A percentile compares a stretch with the other conserved stretches of the same genome.
These are phyloP conservation scores for Prionace glauca DNA, from an alignment of 2,797 vertebrate species.

Conservation along the genomic window DNA sequence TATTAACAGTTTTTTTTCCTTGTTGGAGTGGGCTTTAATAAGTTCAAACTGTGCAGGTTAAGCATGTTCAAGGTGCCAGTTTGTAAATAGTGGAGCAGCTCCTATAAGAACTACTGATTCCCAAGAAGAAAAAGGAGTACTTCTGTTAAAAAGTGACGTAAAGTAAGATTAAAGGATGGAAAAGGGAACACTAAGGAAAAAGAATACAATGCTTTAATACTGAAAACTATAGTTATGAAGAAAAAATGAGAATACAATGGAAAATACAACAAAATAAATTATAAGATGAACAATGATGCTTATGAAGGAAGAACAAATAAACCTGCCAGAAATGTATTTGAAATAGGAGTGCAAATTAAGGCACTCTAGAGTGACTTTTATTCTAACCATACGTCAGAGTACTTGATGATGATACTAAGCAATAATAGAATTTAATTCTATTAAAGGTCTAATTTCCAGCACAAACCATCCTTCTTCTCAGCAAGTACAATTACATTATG, in stretches of 20 bases:
- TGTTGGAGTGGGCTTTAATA: not conserved
- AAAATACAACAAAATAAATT: not conserved
- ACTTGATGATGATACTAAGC: not conserved
- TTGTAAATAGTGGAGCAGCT: not conserved
- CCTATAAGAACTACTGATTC: not conserved
- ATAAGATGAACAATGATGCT: not conserved
- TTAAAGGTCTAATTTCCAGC: too few species aligned
- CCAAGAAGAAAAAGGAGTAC: not conserved
- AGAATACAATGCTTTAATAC: not conserved
- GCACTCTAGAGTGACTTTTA: not conserved
- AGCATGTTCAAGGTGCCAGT: not conserved
- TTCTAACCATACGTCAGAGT: not conserved
- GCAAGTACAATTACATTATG: not conserved
- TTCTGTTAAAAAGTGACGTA: not conserved
- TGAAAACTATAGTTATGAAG: not conserved
- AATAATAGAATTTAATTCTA: not conserved
- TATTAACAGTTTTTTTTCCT: not conserved
- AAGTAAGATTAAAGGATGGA: not conserved
- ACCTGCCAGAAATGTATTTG: not conserved
- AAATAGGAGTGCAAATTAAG: not conserved
- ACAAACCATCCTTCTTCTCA: not conserved
- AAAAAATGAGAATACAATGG: not conserved
- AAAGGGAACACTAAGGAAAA: not conserved
- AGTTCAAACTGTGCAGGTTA: not conserved
- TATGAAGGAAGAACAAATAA: not conserved